Conservation (phyloP, 2,797 vertebrate genomes). For the Oceanodroma leucorhoa region DNA sequence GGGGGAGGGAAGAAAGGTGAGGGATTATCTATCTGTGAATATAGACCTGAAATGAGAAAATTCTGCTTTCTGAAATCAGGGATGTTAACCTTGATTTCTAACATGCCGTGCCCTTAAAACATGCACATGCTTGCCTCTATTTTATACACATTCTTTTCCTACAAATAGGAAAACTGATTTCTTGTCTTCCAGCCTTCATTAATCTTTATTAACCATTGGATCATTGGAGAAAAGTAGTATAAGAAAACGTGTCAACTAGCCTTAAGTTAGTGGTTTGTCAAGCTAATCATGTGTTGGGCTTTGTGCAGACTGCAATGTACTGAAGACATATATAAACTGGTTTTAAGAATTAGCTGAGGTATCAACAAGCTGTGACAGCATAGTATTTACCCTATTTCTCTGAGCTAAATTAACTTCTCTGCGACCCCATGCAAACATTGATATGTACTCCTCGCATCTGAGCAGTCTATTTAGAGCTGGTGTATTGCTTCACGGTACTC, state of each 20-base stretch:
- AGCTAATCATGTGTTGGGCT: neutral
- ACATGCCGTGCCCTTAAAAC: neutral
- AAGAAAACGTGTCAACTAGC: neutral
- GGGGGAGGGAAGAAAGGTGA: neutral
- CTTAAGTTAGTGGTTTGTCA: neutral
- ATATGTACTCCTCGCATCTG: accelerated
- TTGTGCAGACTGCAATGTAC: neutral
- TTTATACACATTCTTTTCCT: neutral
- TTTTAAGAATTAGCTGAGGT: neutral
- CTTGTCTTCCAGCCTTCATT: neutral
- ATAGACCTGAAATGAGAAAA: neutral
- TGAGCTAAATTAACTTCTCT: neutral
- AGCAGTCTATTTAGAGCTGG: neutral
- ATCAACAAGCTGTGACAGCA: neutral
- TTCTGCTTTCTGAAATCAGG: neutral
- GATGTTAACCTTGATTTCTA: neutral
- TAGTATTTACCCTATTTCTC: neutral
- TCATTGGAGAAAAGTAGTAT: neutral
- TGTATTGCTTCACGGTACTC: neutral
- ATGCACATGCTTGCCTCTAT: neutral
- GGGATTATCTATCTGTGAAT: neutral
- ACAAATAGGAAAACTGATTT: neutral
- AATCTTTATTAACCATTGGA: neutral
- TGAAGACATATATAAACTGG: neutral
- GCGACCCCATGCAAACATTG: neutral